Evolutionary conservation across 2,797 vertebrate species (phyloP).

Genomic region (Nannoperca obscura): DNA sequence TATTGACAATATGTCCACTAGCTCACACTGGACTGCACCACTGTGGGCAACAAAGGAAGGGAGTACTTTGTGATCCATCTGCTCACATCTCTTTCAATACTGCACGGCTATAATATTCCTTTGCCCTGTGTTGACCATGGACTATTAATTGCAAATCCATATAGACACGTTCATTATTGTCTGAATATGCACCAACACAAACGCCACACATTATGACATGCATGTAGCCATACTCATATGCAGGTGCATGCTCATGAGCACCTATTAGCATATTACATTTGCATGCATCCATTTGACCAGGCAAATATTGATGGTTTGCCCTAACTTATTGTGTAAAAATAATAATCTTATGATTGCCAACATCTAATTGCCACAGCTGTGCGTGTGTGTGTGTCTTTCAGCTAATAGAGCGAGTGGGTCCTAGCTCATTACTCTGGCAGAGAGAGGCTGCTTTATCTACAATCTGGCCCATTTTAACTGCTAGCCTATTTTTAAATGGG

Average conservation of each 20-base stretch:
- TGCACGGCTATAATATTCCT: conserved; percentile 8
- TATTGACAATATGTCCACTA: conserved; percentile 13
- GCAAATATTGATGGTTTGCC: conserved; percentile 66
- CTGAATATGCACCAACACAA: conserved; percentile 30
- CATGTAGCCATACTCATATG: conserved; percentile 8
- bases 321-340: conserved; percentile 63
- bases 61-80: conserved; percentile 31
- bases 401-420: conserved; percentile 66
- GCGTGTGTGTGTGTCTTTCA: conserved; percentile 35
- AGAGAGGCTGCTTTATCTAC: conserved; percentile 78
- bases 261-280: conserved; percentile 46
- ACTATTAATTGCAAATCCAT: conserved; percentile 26
- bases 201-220: not conserved
- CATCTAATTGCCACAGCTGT: conserved; percentile 73
- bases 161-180: conserved; percentile 30
- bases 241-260: conserved; percentile 29
- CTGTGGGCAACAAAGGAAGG: conserved; percentile 27
- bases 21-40: conserved; percentile 11
- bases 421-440: conserved; percentile 80
- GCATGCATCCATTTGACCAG: conserved; percentile 51
- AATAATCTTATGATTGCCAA: conserved; percentile 69
- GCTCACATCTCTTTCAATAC: conserved; percentile 16
- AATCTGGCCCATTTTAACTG: conserved; percentile 83
- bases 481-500: conserved; percentile 82
- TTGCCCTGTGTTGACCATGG: not conserved